Conservation (phyloP, 2,797 vertebrate species). For the Lacerta agilis region DNA sequence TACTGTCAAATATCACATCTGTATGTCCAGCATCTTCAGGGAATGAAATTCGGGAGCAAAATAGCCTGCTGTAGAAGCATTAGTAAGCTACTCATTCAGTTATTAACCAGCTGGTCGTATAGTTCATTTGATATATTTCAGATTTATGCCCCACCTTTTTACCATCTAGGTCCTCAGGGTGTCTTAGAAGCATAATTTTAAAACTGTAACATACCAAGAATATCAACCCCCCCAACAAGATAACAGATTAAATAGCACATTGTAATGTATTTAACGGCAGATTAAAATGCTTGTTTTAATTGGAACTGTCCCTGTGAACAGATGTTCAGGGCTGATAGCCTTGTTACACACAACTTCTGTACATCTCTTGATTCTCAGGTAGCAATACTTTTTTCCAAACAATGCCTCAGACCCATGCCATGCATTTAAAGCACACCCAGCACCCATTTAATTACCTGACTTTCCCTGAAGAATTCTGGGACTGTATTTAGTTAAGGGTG, state of each 20-base stretch:
- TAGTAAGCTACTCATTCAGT: not conserved
- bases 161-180: not conserved
- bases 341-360: not conserved
- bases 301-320: not conserved
- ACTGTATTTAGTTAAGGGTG: too few species aligned
- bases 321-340: conserved; percentile 8
- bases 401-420: not conserved
- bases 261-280: conserved; percentile 3
- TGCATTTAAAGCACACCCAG: too few species aligned
- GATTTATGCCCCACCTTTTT: conserved; percentile 10
- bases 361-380: not conserved
- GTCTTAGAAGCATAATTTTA: not conserved
- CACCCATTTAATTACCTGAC: too few species aligned
- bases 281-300: conserved; percentile 27
- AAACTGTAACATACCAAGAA: not conserved
- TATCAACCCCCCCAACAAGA: not conserved
- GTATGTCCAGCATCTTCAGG: rapidly evolving
- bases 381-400: not conserved
- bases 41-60: not conserved
- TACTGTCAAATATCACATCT: conserved; percentile 46
- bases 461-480: too few species aligned
- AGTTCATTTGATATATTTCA: not conserved
- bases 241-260: not conserved
- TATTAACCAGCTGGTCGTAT: not conserved
- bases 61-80: not conserved